Evolutionary conservation across 2,797 vertebrate genomes (phyloP).

Genomic region (Protosalanx chinensis): DNA sequence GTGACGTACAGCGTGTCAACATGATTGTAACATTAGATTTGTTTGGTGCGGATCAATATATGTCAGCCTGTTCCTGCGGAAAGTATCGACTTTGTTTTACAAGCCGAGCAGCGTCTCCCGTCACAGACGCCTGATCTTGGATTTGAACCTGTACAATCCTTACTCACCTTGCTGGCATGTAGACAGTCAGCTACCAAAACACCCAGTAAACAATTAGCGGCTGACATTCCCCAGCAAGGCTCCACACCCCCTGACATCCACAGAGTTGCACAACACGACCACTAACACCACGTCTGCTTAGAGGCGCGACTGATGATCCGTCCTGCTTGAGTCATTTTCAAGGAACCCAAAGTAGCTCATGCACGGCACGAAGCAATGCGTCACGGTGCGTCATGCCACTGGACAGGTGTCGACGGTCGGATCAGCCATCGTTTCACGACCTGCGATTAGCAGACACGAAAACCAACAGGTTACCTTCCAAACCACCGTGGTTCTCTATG

Average conservation of each 20-base stretch:
- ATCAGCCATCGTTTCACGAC: not conserved
- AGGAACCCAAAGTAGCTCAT: constrained; percentile 56
- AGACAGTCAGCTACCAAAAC: constrained; percentile 27
- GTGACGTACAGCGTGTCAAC: no score
- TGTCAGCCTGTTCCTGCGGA: no score
- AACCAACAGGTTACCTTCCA: no score
- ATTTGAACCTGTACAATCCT: not conserved
- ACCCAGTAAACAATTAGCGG: constrained; percentile 21
- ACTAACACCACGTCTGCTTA: constrained; percentile 53
- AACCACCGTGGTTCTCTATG: not conserved
- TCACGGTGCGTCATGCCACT: constrained; percentile 54
- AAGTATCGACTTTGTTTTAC: no score
- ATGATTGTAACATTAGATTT: no score
- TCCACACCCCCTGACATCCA: constrained; percentile 50
- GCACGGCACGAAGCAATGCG: constrained; percentile 51
- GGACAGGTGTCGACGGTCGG: not conserved
- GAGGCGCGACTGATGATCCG: constrained; percentile 61
- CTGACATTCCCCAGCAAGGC: constrained; percentile 35
- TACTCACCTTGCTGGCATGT: not conserved
- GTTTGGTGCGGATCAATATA: no score
- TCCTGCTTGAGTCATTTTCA: constrained; percentile 34
- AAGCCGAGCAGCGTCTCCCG: not conserved
- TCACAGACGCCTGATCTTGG: not conserved
- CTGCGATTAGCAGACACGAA: not conserved
- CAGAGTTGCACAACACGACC: constrained; percentile 61